Conservation (phyloP, 2,888 invertebrate genomes). For the Hypsopygia costalis region DNA sequence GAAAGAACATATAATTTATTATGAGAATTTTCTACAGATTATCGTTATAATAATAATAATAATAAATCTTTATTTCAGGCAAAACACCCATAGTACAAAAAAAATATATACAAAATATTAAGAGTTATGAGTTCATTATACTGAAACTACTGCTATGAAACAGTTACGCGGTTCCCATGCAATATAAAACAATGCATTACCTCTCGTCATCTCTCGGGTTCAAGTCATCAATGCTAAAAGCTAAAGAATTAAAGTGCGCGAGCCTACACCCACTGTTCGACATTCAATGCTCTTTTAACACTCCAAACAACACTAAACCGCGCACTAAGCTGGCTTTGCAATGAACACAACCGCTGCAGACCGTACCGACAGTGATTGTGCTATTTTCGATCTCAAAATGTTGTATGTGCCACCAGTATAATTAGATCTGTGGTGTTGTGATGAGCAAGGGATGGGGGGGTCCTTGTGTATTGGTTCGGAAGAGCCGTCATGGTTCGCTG, state of each 20-base stretch:
- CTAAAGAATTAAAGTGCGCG: constrained; percentile 7
- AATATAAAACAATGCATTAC: constrained; percentile 1
- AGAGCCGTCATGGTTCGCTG: constrained; percentile 47
- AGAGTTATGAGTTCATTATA: constrained; percentile 4
- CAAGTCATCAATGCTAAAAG: constrained; percentile 10
- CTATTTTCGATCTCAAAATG: constrained; percentile 48
- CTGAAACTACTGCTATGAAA: constrained; percentile 5
- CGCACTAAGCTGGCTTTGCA: constrained; percentile 13
- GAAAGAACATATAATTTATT: too few relatives aligned
- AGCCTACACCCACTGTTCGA: constrained; percentile 13
- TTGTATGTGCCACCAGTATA: constrained; percentile 26
- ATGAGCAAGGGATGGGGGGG: constrained; percentile 23
- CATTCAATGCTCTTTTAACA: constrained; percentile 16
- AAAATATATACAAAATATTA: too few relatives aligned
- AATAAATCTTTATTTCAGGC: too few relatives aligned
- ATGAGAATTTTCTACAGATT: too few relatives aligned
- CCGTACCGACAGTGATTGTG: constrained; percentile 47
- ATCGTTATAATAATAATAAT: too few relatives aligned
- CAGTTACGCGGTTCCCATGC: constrained; percentile 7
- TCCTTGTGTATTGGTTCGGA: constrained; percentile 39
- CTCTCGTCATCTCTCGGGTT: constrained; percentile 14
- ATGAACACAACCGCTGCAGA: constrained; percentile 46
- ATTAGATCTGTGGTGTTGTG: constrained; percentile 27
- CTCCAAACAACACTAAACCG: constrained; percentile 6
- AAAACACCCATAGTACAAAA: too few relatives aligned